Conservation (phyloP, 2,888 invertebrate genomes). For the Acrocyrtus sp. region DNA sequence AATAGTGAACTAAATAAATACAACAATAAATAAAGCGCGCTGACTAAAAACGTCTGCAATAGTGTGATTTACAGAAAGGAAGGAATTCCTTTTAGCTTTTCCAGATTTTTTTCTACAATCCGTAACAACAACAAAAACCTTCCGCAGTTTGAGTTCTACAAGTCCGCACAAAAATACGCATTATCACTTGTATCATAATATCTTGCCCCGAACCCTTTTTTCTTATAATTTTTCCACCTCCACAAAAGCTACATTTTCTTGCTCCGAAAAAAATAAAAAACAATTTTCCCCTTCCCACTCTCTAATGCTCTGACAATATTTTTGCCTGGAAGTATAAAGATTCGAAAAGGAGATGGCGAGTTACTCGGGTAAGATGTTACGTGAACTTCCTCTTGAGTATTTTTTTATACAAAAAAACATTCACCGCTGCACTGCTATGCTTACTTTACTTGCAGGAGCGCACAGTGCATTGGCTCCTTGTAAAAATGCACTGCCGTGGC, state of each 20-base stretch:
- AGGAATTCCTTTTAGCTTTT: background rate
- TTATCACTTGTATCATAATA: background rate
- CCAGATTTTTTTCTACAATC: background rate
- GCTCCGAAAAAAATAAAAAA: background rate
- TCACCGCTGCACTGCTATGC: too few relatives aligned
- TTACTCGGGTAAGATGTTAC: conserved; percentile 31
- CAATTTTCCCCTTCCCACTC: background rate
- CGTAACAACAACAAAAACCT: too few relatives aligned
- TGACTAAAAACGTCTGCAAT: conserved; percentile 15
- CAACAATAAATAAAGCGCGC: conserved; percentile 21
- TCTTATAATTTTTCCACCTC: background rate
- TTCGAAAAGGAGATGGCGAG: conserved; percentile 34
- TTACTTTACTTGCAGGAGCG: too few relatives aligned
- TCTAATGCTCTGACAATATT: background rate
- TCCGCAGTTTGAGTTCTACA: background rate
- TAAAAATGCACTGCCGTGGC: background rate
- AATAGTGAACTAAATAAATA: conserved; percentile 4
- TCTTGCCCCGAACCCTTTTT: background rate
- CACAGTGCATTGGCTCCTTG: too few relatives aligned
- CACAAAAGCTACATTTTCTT: background rate
- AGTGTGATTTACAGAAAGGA: background rate
- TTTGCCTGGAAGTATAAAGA: conserved; percentile 6
- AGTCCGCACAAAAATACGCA: background rate
- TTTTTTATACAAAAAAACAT: too few relatives aligned
- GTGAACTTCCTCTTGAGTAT: background rate